Evolutionary conservation across 2,888 invertebrate genomes (phyloP), one percentile per base, ranked within the genome.

Genomic region (Meteorus cinctellus): DNA sequence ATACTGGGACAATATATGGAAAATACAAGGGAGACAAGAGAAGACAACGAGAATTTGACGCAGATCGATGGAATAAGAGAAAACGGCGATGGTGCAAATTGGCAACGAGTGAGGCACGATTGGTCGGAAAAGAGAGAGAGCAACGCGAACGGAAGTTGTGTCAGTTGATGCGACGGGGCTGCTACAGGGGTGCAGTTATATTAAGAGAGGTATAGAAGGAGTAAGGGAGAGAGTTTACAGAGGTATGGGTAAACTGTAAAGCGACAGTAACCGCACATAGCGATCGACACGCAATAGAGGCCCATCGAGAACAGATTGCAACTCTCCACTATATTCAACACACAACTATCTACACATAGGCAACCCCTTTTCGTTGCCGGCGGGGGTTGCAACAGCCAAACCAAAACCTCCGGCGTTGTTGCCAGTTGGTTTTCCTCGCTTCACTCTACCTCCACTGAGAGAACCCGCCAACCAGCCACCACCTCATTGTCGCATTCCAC

Each of bases 231-330:
- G 81, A 81, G 77, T 84, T 85, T 84, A 85, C 83, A 83, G 75
- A 77, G 71, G 59, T 36, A 31, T 66, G 75, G 82, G 81, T 81
- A 79, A 81, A 83, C 83, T 85, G 84, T 86, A 85, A 86, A 88
- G 86, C 83, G 84, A 55, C 55, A 55, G 84, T 84, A 85, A 85
- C 87, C 86, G 79, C 87, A 85, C 83, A 6, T 8, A 55, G 10
- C 19, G 19, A 55, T 55, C 55, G 55, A 55, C 84, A 81, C 80
- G 81, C 81, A 60, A 24, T 76, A 78, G 82, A 82, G 81, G 84
- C 79, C 85, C 82, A 87, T 86, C 84, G 83, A 80, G 81, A 87
- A 86, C 87, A 86, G 87, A 87, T 86, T 87, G 86, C 76, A 73
- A 68, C 74, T 63, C 73, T 78, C 81, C 76, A 74, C 74, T 78